Evolutionary conservation across 1,140 invertebrate species (phyloP).

Genomic region (Calliopsis andreniformis): DNA sequence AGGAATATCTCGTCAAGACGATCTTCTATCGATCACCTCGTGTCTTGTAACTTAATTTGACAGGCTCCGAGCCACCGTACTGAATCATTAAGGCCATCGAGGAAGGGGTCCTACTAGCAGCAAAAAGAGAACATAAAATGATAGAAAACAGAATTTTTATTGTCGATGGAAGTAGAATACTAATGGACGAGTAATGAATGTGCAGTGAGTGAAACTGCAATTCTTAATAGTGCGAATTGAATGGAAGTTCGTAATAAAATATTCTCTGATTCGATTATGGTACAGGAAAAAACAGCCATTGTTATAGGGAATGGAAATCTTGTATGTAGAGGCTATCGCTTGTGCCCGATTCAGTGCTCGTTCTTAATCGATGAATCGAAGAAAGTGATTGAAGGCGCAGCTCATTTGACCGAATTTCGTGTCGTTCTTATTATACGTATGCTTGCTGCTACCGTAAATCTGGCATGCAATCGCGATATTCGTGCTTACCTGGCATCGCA

Average conservation of each 20-base stretch:
- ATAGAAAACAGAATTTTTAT: no score
- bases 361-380: constrained; percentile 20
- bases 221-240: background rate
- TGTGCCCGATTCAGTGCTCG: background rate
- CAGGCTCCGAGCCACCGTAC: no score
- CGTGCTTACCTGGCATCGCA: constrained; percentile 44
- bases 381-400: constrained; percentile 47
- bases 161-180: no score
- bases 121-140: no score
- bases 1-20: background rate
- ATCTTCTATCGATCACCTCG: background rate
- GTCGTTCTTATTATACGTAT: constrained; percentile 10
- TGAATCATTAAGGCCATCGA: no score
- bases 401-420: constrained; percentile 33
- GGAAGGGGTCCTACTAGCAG: no score
- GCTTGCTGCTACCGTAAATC: constrained; percentile 34
- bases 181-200: background rate
- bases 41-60: no score
- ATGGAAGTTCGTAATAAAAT: background rate
- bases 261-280: background rate
- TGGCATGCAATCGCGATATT: constrained; percentile 36
- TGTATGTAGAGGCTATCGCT: background rate
- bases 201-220: background rate
- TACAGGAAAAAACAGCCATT: background rate
- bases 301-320: background rate